These are phyloP conservation scores for Laothoe populi DNA, from an alignment of 2,888 invertebrate genomes.

Conservation along the genomic window DNA sequence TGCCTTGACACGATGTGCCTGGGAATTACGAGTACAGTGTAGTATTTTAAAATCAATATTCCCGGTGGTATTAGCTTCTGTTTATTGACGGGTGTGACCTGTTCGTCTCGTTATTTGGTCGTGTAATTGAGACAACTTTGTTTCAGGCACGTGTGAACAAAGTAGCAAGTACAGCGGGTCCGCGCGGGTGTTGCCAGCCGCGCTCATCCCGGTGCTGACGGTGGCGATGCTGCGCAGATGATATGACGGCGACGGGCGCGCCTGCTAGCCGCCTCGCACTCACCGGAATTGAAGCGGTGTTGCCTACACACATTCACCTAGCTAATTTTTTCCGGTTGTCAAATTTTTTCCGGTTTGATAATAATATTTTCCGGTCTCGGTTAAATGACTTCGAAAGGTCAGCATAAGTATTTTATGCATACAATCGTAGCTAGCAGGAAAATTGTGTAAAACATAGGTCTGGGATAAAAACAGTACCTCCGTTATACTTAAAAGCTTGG, in stretches of 20 bases:
- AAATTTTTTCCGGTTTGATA: background rate
- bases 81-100: no score
- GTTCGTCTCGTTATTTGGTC: background rate
- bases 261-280: constrained; percentile 7
- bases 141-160: constrained; percentile 79
- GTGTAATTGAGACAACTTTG: constrained; percentile 1
- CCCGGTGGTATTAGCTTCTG: no score
- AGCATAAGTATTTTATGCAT: background rate
- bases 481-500: background rate
- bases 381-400: background rate
- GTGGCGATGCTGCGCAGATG: constrained; percentile 49
- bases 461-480: background rate
- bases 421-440: background rate
- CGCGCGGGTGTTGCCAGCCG: constrained; percentile 40
- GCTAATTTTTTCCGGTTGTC: background rate
- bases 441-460: background rate
- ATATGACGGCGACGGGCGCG: constrained; percentile 39
- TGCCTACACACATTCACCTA: background rate
- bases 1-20: no score
- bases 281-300: background rate
- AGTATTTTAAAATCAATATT: no score
- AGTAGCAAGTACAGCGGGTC: constrained; percentile 75
- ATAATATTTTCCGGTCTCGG: background rate
- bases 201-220: constrained; percentile 43
- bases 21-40: no score